A percentile compares a stretch with the other conserved stretches of the same genome.
Evolutionary conservation across 2,797 vertebrate genomes (phyloP).

Genomic region (Falco concolor): DNA sequence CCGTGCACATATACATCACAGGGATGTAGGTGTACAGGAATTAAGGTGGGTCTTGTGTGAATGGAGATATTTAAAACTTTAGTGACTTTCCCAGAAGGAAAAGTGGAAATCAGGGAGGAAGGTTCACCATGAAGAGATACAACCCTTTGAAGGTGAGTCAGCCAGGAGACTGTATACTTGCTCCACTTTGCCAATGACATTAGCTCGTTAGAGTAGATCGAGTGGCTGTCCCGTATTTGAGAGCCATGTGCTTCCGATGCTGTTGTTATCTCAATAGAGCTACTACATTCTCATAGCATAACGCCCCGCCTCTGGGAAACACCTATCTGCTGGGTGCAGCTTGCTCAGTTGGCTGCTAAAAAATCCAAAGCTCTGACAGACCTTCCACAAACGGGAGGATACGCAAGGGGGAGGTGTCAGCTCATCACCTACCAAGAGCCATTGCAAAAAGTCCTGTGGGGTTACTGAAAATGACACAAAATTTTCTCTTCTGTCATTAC

Average conservation of each 20-base stretch:
- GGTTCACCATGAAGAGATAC: neutral
- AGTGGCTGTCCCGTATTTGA: constrained; percentile 41
- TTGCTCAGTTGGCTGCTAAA: neutral
- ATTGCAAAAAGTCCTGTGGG: neutral
- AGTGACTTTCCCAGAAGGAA: neutral
- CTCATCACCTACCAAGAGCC: neutral
- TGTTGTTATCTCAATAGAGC: constrained; percentile 20
- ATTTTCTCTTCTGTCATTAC: neutral
- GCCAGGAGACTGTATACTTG: neutral
- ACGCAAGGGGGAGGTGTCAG: neutral
- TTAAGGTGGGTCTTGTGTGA: neutral
- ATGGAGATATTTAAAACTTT: neutral
- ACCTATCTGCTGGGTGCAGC: neutral
- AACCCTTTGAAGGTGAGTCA: neutral
- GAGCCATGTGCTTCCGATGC: constrained; percentile 4
- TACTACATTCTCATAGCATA: constrained; percentile 4
- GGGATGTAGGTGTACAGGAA: neutral
- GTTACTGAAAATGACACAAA: neutral
- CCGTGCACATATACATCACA: neutral
- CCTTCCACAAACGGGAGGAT: neutral
- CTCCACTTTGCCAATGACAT: neutral
- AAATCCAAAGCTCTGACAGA: neutral
- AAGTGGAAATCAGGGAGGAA: neutral
- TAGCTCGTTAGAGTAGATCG: neutral
- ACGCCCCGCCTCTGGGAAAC: neutral